Base-by-base conservation (phyloP, 2,113 vertebrate genomes). In the Tetraodon nigroviridis region DNA sequence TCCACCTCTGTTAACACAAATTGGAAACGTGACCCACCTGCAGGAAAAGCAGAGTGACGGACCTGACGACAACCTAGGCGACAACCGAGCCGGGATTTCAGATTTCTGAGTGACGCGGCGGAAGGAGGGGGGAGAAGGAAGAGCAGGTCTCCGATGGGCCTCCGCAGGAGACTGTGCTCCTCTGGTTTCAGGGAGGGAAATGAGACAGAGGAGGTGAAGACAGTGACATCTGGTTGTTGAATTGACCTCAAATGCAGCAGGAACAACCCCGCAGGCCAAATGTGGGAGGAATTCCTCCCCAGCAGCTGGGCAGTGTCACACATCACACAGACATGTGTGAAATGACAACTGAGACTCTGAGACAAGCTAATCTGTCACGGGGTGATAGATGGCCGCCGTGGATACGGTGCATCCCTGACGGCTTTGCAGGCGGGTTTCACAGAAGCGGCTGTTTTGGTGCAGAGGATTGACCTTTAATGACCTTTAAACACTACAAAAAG, bases 21-120 rank as follows among this genome's bases (percentile, higher is more conserved):
- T 61, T 66, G 62, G 86, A 78, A 89, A 89, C 17, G 41, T 76
- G 80, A 90, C 59, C 81, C 67, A 66, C 52, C 61, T 53, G 45
- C 62, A 52, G 77, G 59, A 73, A 78, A 82, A 75, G 68, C 49
- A 20, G 58, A 79, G 72, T 48, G 1, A 29, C 49, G 10, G 29
- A 46, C 5, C 64, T 41, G 55, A 67, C 44, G 49, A 62, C 62
- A 58, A 73, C 51, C 47, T 55, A 58, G 6, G 37, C 29, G 42
- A 71, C 59, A 78, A 32, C 29, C 5, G 3, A 68, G 50, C 40
- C 16, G 17, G 20, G 49, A 22, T 37, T 51, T 48, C 44, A 55
- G 19, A 54, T 68, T 54, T 15, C 68, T 60, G 19, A 22, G 37
- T 22, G 60, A 61, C 66, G 20, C 51, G 21, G 18, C 46, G 44